Evolutionary conservation across 2,113 vertebrate species (phyloP), one percentile per base, ranked within the genome.

Genomic region (Haemorhous mexicanus): DNA sequence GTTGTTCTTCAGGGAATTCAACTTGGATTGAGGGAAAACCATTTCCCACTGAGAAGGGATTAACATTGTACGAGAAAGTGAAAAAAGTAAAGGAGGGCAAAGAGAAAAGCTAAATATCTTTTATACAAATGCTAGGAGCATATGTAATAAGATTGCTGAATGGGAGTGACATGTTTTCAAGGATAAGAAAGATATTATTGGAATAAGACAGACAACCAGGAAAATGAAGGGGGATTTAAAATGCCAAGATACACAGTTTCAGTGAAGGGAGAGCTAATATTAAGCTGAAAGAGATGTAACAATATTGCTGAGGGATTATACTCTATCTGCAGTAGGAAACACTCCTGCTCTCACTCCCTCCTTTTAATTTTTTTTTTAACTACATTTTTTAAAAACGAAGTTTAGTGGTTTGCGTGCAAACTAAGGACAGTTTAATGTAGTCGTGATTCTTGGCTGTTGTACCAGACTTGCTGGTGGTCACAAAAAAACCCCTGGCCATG

Each of bases 171-270:
- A 94, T 96, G 96, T 97, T 96, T 96, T 96, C 90, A 85, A 95
- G 97, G 96, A 97, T 96, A 97, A 97, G 96, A 95, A 94, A 97
- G 96, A 98, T 97, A 97, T 96, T 96, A 97, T 55, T 97, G 97
- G 97, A 97, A 97, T 97, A 95, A 93, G 96, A 97, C 96, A 97
- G 95, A 97, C 87, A 78, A 95, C 91, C 95, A 96, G 94, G 96
- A 97, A 97, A 98, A 97, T 68, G 87, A 97, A 96, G 86, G 87
- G 84, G 94, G 96, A 96, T 97, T 98, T 98, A 95, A 96, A 97
- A 97, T 96, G 90, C 94, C 96, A 95, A 95, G 96, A 96, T 95
- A 95, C 72, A 79, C 93, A 96, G 81, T 96, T 98, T 96, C 95
- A 97, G 87, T 80, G 82, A 96, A 91, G 95, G 90, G 73, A 92